Base-by-base conservation (phyloP, 2,888 invertebrate genomes). In the Quadroppia sp. region DNA sequence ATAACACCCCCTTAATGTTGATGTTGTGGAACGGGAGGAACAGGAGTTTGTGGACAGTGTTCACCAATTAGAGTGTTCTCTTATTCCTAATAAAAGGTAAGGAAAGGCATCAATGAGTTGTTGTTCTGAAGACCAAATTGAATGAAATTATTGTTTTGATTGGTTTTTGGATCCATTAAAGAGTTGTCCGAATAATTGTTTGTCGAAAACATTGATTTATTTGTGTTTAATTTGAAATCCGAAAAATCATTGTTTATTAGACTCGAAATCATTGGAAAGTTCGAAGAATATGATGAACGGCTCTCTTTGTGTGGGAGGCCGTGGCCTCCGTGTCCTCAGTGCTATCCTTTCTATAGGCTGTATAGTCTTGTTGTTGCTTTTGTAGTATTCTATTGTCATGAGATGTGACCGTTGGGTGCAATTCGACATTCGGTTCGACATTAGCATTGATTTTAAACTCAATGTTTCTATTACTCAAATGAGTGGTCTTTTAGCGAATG, bases 81-180 rank as follows among this genome's bases (percentile, higher is more conserved):
- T n/a, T n/a, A n/a, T n/a, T n/a, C n/a, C n/a, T n/a, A n/a, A n/a
- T n/a, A n/a, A 20, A 64, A 36, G 13, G 64, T 20, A 64, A 36
- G 30, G 13, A 64, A 64, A 20, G 64, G 64, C 64, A 40, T 36
- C 17, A 64, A 40, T 40, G 64, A 64, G 20, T 64, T 64, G 23
- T 64, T 40, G 23, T 64, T 64, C 15, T 64, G 64, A 17, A 64
- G 64, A 15, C 30, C 30, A 64, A 64, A 64, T 30, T 64, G 64
- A 36, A 64, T 9, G 40, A 64, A 40, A 64, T 64, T 64, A 40
- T 64, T 64, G 64, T 40, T 64, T 40, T 64, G 64, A 64, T 32
- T 64, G 23, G 40, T 40, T 40, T 64, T 64, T 3, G n/a, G 36
- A 56, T 28, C 30, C 56, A 28, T 56, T 56, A 56, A 56, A 7